Evolutionary conservation across 2,113 vertebrate species (phyloP).

Genomic region (human (Homo sapiens)): GRCh38 chr7:103554501-103555000

Average conservation of each 20-base stretch:
- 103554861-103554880: background rate
- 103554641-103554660: constrained; percentile 10
- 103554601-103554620: background rate
- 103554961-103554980: background rate
- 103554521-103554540: too few relatives aligned
- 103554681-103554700: background rate
- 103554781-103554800: background rate
- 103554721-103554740: background rate
- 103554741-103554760: background rate
- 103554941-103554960: background rate
- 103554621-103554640: background rate
- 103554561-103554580: too few relatives aligned
- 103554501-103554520: too few relatives aligned
- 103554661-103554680: background rate
- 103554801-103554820: background rate
- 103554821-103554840: background rate
- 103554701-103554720: background rate
- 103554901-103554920: background rate
- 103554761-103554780: background rate
- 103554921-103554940: background rate
- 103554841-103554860: background rate
- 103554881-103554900: background rate
- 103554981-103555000: background rate
- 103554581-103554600: background rate
- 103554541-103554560: too few relatives aligned